Evolutionary conservation across 2,888 invertebrate genomes (phyloP).

Genomic region (Pseudoips prasinana): DNA sequence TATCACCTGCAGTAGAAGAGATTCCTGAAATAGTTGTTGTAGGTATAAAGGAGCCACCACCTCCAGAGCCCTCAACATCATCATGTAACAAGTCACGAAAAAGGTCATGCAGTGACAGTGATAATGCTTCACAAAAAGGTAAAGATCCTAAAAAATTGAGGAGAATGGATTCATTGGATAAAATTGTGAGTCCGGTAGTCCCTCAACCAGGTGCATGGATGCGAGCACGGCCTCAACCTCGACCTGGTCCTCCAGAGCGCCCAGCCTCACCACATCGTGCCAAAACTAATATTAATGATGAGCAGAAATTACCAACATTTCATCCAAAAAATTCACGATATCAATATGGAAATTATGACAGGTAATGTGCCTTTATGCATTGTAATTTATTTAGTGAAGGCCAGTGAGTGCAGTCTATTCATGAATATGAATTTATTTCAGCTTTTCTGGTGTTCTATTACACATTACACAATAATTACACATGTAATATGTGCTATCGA

Average conservation of each 20-base stretch:
- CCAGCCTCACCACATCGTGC: slow-evolving; percentile 73
- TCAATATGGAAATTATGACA: slow-evolving; percentile 98
- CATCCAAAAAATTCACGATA: slow-evolving; percentile 90
- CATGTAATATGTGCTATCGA: too few relatives aligned
- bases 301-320: slow-evolving; percentile 83
- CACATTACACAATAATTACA: background rate
- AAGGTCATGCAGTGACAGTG: slow-evolving; percentile 80
- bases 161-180: slow-evolving; percentile 89
- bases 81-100: slow-evolving; percentile 64
- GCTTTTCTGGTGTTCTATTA: slow-evolving; percentile 4
- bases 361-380: slow-evolving; percentile 71
- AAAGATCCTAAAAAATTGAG: slow-evolving; percentile 82
- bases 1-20: slow-evolving; percentile 49
- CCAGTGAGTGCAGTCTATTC: background rate
- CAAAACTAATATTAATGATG: slow-evolving; percentile 54
- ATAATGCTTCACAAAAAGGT: slow-evolving; percentile 77
- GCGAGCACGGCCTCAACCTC: slow-evolving; percentile 69
- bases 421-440: slow-evolving; percentile 6
- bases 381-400: slow-evolving; percentile 1
- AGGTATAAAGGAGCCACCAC: slow-evolving; percentile 61
- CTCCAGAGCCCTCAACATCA: slow-evolving; percentile 65
- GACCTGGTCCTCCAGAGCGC: slow-evolving; percentile 61
- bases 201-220: slow-evolving; percentile 95
- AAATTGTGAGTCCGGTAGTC: slow-evolving; percentile 95
- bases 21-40: slow-evolving; percentile 47